These are phyloP conservation scores for Bothrops jararaca DNA, from an alignment of 2,113 vertebrate species.

Conservation along the genomic window DNA sequence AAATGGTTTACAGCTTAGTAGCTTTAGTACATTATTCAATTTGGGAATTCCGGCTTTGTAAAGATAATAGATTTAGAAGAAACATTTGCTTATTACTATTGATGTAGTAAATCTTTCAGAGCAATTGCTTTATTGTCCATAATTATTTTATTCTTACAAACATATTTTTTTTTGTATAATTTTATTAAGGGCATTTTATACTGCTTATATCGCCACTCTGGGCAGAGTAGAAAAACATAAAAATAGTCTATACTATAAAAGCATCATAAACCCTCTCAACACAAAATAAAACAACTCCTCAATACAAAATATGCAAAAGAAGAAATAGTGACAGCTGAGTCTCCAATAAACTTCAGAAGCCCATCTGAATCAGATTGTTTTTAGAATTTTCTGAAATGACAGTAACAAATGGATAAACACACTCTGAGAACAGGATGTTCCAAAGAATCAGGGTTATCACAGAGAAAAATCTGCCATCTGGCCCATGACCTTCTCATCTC, in stretches of 20 bases:
- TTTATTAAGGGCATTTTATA: neutral
- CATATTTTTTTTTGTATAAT: neutral
- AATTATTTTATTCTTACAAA: constrained; percentile 19
- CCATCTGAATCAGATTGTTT: neutral
- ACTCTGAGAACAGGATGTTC: neutral
- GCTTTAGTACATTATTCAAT: constrained; percentile 40
- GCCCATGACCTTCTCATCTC: neutral
- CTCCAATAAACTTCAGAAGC: neutral
- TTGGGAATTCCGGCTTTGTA: constrained; percentile 44
- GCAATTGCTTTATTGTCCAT: neutral
- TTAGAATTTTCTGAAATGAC: neutral
- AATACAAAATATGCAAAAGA: neutral
- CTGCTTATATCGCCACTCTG: neutral
- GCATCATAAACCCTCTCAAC: neutral
- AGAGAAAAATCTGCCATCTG: neutral
- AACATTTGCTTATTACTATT: constrained; percentile 24
- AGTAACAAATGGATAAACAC: neutral
- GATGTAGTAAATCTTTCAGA: constrained; percentile 1
- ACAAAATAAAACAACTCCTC: neutral
- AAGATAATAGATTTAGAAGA: constrained; percentile 20
- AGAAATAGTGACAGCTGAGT: neutral
- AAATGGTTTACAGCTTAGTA: constrained; percentile 43
- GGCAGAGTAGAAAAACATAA: neutral
- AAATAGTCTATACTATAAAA: neutral
- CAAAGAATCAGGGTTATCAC: neutral